Evolutionary conservation across 1,140 invertebrate genomes (phyloP).

Genomic region (Diuraphis noxia): DNA sequence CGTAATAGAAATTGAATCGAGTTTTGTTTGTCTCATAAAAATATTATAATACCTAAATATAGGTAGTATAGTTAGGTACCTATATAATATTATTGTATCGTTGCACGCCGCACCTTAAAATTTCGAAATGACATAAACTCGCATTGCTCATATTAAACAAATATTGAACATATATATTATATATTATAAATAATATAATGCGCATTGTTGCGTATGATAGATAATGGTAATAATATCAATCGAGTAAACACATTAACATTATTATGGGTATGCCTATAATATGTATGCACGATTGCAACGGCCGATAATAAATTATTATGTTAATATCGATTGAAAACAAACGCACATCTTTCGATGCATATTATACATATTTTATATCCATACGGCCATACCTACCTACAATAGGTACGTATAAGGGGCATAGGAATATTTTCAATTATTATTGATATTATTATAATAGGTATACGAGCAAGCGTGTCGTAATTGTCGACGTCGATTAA

Average conservation of each 20-base stretch:
- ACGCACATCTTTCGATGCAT: neutral
- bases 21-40: neutral
- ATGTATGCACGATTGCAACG: neutral
- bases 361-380: too few species aligned
- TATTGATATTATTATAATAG: neutral
- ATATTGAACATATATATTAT: neutral
- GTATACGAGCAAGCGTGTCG: neutral
- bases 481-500: neutral
- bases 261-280: neutral
- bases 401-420: neutral
- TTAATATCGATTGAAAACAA: neutral
- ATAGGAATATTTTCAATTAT: neutral
- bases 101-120: neutral
- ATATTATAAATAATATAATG: too few species aligned
- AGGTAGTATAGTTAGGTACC: neutral
- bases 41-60: neutral
- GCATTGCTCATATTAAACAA: neutral
- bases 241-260: neutral
- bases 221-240: neutral
- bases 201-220: neutral
- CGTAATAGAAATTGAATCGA: neutral
- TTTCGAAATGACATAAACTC: conserved; percentile 17
- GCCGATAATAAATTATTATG: neutral
- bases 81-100: neutral
- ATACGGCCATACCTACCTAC: too few species aligned